Evolutionary conservation across 1,140 invertebrate species (phyloP).

Genomic region (Sitophilus oryzae): DNA sequence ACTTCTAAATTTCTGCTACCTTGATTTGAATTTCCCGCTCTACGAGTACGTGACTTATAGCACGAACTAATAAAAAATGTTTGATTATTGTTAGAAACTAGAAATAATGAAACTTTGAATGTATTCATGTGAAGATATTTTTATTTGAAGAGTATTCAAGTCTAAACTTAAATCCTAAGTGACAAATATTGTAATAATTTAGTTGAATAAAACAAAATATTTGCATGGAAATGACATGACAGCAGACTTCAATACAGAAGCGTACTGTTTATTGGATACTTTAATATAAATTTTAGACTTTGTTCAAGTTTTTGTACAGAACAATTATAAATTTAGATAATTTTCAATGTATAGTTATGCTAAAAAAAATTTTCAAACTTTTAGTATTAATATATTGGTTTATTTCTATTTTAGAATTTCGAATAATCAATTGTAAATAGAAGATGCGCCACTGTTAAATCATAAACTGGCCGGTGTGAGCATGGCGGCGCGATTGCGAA

Average conservation of each 20-base stretch:
- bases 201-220: no score
- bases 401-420: no score
- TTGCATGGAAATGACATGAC: no score
- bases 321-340: not conserved
- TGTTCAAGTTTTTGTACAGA: not conserved
- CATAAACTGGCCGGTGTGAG: constrained; percentile 23
- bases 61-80: not conserved
- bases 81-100: not conserved
- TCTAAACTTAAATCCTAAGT: not conserved
- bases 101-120: not conserved
- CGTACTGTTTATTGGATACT: not conserved
- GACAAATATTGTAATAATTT: no score
- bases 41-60: not conserved
- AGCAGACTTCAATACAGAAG: not conserved
- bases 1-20: not conserved
- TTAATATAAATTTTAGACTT: not conserved
- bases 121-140: not conserved
- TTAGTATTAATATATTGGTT: no score
- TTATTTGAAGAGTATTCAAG: not conserved
- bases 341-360: no score
- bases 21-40: not conserved
- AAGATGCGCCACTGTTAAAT: not conserved
- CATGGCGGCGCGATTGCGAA: constrained; percentile 31
- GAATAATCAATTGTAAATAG: constrained; percentile 5
- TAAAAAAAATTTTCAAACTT: no score